phyloP scores from a whole-genome alignment of 2,113 vertebrate genomes.

The Ciconia maguari region DNA sequence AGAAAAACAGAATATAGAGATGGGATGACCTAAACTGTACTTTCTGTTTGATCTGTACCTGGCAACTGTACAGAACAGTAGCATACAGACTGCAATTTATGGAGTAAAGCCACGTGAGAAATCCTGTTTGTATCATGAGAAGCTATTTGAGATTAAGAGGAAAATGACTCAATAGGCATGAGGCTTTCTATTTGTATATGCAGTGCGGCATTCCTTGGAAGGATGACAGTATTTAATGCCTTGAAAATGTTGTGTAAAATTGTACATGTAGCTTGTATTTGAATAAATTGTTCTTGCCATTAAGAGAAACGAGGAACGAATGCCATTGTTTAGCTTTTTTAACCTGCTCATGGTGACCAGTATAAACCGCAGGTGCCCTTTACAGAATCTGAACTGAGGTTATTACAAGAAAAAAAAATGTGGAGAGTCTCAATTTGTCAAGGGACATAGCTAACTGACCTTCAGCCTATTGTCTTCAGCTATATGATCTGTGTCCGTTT shows the following conservation, averaged over 20 bases:
- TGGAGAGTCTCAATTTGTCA: not conserved
- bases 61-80: not conserved
- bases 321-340: not conserved
- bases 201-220: not conserved
- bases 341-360: not conserved
- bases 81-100: not conserved
- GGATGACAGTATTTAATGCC: not conserved
- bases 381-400: not conserved
- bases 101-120: not conserved
- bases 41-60: not conserved
- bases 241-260: not conserved
- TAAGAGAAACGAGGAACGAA: not conserved
- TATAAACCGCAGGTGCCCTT: not conserved
- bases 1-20: not conserved
- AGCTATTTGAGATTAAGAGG: not conserved
- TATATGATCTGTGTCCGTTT: not conserved
- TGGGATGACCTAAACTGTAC: not conserved
- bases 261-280: not conserved
- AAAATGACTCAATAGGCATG: slow-evolving; percentile 10
- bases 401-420: not conserved
- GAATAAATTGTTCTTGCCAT: not conserved
- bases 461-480: not conserved
- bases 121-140: not conserved
- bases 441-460: not conserved
- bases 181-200: slow-evolving; percentile 35